Conservation (phyloP, 2,113 vertebrate genomes). For the Crocuta crocuta region DNA sequence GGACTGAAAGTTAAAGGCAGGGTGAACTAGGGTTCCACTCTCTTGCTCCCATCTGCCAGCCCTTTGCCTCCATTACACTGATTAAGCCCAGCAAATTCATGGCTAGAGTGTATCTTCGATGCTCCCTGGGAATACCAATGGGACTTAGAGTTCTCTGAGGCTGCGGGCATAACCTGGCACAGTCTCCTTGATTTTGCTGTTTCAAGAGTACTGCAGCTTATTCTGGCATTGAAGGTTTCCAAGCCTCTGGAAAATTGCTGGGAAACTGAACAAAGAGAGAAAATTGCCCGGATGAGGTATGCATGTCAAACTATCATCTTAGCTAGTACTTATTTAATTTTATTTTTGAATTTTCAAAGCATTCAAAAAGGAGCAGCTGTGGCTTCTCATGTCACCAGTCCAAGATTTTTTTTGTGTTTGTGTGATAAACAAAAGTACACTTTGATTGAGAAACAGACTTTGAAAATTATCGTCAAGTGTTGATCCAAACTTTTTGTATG, state of each 20-base stretch:
- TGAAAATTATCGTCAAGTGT: neutral
- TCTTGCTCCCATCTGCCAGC: neutral
- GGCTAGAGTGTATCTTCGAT: neutral
- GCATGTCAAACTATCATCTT: slow-evolving; percentile 20
- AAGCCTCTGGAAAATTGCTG: slow-evolving; percentile 9
- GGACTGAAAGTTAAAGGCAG: neutral
- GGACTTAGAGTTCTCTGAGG: neutral
- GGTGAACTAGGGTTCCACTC: neutral
- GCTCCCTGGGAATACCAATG: neutral
- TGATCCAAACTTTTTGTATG: neutral
- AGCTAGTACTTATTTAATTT: slow-evolving; percentile 44
- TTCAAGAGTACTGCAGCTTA: slow-evolving; percentile 37
- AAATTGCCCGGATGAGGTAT: slow-evolving; percentile 35
- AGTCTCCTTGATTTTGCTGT: neutral
- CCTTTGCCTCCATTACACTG: neutral
- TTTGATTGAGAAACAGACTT: slow-evolving; percentile 33
- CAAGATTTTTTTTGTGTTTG: neutral
- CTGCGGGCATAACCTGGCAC: fast-evolving
- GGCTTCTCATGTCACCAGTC: neutral
- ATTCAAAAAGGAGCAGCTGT: neutral
- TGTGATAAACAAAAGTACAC: neutral
- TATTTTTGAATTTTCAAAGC: slow-evolving; percentile 51
- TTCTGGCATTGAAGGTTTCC: neutral
- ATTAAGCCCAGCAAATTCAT: neutral
- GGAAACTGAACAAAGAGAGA: slow-evolving; percentile 54